Conservation (phyloP, 1,140 invertebrate species). For the Monomorium pharaonis region DNA sequence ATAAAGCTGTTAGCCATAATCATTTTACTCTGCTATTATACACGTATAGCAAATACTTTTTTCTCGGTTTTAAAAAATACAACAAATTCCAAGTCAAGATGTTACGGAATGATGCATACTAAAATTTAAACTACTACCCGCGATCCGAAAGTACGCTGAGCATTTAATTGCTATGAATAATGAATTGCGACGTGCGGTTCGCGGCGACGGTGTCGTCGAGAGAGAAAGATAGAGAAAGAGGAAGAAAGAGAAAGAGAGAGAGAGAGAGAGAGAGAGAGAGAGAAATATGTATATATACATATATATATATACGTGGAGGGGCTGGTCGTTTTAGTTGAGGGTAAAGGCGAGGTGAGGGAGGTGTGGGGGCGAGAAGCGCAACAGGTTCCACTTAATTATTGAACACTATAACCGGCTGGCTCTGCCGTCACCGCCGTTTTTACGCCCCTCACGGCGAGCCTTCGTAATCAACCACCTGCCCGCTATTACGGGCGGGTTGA, state of each 20-base stretch:
- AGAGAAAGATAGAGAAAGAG: slow-evolving; percentile 23
- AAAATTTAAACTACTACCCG: background rate
- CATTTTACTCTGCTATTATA: no score
- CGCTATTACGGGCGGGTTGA: slow-evolving; percentile 71
- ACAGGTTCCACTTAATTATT: slow-evolving; percentile 85
- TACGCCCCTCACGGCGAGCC: slow-evolving; percentile 63
- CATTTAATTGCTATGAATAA: slow-evolving; percentile 82
- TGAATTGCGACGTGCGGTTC: slow-evolving; percentile 68
- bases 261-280: no score
- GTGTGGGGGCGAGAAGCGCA: slow-evolving; percentile 80
- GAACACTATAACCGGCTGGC: slow-evolving; percentile 80
- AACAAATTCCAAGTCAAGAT: background rate
- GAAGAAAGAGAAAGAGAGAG: no score
- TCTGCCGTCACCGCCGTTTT: slow-evolving; percentile 71
- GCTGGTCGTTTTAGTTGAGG: slow-evolving; percentile 67
- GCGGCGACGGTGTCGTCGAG: background rate
- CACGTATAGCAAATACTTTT: no score
- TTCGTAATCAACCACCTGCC: slow-evolving; percentile 77
- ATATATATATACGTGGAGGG: slow-evolving; percentile 33
- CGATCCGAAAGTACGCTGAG: background rate
- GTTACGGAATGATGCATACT: background rate
- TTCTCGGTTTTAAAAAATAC: background rate
- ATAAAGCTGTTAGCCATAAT: no score
- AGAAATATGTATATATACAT: background rate
- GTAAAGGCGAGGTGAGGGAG: slow-evolving; percentile 61